phyloP scores from a whole-genome alignment of 1,140 invertebrate species.

The Pachyrhynchus sulphureomaculatus region DNA sequence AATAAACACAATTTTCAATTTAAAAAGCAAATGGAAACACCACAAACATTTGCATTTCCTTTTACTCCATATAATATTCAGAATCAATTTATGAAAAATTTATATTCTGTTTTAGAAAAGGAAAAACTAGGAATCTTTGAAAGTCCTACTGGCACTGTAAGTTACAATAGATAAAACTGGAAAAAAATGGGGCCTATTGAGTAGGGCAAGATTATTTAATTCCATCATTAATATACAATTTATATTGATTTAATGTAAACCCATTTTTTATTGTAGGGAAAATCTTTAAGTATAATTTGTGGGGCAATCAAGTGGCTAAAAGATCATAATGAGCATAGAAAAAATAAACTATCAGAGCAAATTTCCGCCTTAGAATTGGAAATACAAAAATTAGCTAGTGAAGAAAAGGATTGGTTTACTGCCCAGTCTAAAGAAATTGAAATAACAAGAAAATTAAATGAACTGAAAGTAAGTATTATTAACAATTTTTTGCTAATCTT shows the following conservation, averaged over 20 bases:
- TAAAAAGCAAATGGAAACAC: no score
- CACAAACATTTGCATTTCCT: slow-evolving; percentile 79
- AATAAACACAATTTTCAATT: no score
- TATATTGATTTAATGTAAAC: slow-evolving; percentile 15
- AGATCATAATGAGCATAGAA: slow-evolving; percentile 63
- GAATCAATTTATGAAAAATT: slow-evolving; percentile 82
- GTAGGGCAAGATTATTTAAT: background rate
- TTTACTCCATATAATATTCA: slow-evolving; percentile 90
- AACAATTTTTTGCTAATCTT: no score
- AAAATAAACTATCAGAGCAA: slow-evolving; percentile 55
- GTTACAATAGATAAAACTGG: slow-evolving; percentile 38
- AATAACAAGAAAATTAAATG: slow-evolving; percentile 57
- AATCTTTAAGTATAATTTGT: slow-evolving; percentile 93
- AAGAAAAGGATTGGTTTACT: slow-evolving; percentile 65
- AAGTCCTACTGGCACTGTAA: slow-evolving; percentile 92
- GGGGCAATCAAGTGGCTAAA: slow-evolving; percentile 81
- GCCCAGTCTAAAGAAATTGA: slow-evolving; percentile 64
- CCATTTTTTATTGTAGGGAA: slow-evolving; percentile 63
- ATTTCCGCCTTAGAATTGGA: slow-evolving; percentile 59
- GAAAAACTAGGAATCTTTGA: slow-evolving; percentile 92
- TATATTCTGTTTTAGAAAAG: slow-evolving; percentile 78
- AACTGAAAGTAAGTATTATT: slow-evolving; percentile 55
- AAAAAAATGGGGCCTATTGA: background rate
- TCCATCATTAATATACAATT: background rate
- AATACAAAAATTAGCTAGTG: slow-evolving; percentile 53